Evolutionary conservation across 2,797 vertebrate genomes (phyloP).

Genomic region (Myiothlypis coronata): DNA sequence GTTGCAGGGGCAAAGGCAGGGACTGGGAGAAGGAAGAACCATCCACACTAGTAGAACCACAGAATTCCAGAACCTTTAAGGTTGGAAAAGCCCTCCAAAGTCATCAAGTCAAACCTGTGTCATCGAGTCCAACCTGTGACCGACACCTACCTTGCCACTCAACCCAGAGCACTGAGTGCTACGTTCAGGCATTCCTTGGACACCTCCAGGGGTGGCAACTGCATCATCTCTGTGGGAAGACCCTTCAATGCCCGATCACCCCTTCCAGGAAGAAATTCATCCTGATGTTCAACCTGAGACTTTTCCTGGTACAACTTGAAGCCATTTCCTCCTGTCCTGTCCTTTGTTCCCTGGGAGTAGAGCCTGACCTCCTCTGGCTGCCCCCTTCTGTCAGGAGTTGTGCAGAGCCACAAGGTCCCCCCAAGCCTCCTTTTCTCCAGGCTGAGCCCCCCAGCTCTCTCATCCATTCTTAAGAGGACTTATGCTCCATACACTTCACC

Average conservation of each 20-base stretch:
- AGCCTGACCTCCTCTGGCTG: too few species aligned
- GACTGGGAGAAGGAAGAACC: background rate
- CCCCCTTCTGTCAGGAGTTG: too few species aligned
- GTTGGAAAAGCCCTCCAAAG: background rate
- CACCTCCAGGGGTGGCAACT: background rate
- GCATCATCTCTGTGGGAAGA: background rate
- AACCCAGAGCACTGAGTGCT: background rate
- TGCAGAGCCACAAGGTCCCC: too few species aligned
- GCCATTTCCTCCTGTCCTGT: rapidly evolving
- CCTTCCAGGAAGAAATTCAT: background rate
- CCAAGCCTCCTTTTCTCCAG: background rate
- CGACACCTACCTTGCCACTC: background rate
- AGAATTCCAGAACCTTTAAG: background rate
- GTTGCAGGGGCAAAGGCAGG: background rate
- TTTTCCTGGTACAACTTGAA: background rate
- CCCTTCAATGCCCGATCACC: background rate
- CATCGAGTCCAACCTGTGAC: background rate
- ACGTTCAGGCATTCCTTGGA: background rate
- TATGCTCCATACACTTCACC: background rate
- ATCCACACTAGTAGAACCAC: background rate
- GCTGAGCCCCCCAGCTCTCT: background rate
- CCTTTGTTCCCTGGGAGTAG: too few species aligned
- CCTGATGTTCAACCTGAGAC: background rate
- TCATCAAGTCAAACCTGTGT: background rate
- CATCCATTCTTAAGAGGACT: background rate